A percentile compares a stretch with the other conserved stretches of the same genome.
phyloP scores from a whole-genome alignment of 2,888 invertebrate species.

The Caenorhabditis japonica region DNA sequence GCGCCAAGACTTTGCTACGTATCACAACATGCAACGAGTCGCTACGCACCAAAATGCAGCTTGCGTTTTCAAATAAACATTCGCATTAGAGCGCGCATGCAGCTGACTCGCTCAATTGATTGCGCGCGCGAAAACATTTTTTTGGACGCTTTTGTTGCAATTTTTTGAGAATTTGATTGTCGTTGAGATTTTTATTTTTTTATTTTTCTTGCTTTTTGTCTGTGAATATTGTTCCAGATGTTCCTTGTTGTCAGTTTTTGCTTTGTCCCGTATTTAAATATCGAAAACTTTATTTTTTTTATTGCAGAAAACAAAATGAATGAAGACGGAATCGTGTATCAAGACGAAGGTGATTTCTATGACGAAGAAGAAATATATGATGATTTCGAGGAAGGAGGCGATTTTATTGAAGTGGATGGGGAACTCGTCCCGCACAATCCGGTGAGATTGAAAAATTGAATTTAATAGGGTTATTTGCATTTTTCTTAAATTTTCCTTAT shows the following conservation, averaged over 20 bases:
- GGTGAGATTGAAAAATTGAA: conserved; percentile 5
- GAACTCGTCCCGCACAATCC: conserved; percentile 22
- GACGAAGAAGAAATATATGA: conserved; percentile 44
- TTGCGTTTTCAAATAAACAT: conserved; percentile 22
- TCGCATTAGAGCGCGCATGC: conserved; percentile 27
- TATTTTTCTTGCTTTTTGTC: no score
- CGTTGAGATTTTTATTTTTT: conserved; percentile 1
- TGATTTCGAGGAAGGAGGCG: conserved; percentile 29
- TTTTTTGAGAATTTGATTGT: background rate
- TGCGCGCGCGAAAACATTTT: conserved; percentile 28
- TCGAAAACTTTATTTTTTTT: no score
- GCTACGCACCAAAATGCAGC: conserved; percentile 45
- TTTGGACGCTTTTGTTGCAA: background rate
- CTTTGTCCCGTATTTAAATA: no score
- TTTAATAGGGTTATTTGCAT: background rate
- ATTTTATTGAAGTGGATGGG: conserved; percentile 47
- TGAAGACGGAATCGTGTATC: conserved; percentile 26
- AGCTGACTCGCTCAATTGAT: background rate
- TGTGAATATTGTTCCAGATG: no score
- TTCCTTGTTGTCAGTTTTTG: no score
- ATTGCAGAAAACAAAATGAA: conserved; percentile 26
- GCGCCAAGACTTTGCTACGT: conserved; percentile 41
- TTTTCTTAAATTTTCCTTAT: background rate
- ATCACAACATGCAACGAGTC: conserved; percentile 38
- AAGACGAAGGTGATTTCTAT: conserved; percentile 44